Evolutionary conservation across 2,888 invertebrate genomes (phyloP).

Genomic region (Tholera decimalis): DNA sequence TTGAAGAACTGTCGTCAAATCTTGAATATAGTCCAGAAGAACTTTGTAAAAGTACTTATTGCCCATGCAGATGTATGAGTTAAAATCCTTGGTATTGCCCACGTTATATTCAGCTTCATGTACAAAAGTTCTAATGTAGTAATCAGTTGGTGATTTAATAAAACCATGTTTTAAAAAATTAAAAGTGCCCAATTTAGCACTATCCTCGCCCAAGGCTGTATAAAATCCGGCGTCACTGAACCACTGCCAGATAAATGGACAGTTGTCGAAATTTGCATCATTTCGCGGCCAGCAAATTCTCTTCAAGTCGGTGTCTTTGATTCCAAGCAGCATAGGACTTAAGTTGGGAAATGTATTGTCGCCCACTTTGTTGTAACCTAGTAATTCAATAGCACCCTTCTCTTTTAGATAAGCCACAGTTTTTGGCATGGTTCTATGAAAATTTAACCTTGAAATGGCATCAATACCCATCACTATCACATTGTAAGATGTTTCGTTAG

Average conservation of each 20-base stretch:
- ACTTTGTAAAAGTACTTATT: conserved; percentile 93
- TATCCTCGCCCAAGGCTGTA: conserved; percentile 96
- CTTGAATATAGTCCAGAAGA: conserved; percentile 93
- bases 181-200: conserved; percentile 95
- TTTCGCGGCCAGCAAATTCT: conserved; percentile 92
- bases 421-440: conserved; percentile 95
- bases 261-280: conserved; percentile 93
- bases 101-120: conserved; percentile 93
- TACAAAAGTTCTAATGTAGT: conserved; percentile 95
- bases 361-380: conserved; percentile 98
- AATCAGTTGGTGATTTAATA: conserved; percentile 95
- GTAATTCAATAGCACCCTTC: conserved; percentile 94
- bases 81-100: conserved; percentile 92
- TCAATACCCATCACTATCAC: conserved; percentile 96
- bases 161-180: conserved; percentile 96
- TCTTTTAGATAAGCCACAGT: conserved; percentile 92
- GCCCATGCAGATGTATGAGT: conserved; percentile 94
- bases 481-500: conserved; percentile 86
- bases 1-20: conserved; percentile 92
- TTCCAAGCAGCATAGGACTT: conserved; percentile 95
- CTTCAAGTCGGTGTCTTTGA: conserved; percentile 92
- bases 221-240: conserved; percentile 94
- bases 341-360: conserved; percentile 98
- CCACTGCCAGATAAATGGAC: conserved; percentile 96
- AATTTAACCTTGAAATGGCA: conserved; percentile 96